phyloP scores from a whole-genome alignment of 2,113 vertebrate genomes.

The Neodon shergylaensis region DNA sequence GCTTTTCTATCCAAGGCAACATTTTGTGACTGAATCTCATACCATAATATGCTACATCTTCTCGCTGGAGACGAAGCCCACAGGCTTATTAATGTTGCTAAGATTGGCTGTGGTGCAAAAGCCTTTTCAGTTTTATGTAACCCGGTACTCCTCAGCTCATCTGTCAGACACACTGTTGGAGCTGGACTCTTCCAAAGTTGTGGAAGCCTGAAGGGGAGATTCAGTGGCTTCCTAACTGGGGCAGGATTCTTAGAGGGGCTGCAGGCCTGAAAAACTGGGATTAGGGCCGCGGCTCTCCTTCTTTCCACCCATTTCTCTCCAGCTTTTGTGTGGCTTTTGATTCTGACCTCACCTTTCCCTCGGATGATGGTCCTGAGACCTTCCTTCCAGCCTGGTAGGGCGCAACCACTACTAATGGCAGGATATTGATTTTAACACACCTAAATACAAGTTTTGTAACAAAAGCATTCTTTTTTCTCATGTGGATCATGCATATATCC shows the following conservation, averaged over 20 bases:
- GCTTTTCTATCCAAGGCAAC: not conserved
- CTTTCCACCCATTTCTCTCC: not conserved
- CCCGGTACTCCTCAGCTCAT: not conserved
- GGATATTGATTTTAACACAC: not conserved
- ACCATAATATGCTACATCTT: not conserved
- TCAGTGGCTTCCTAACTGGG: not conserved
- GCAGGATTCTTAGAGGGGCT: slow-evolving; percentile 17
- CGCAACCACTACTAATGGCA: not conserved
- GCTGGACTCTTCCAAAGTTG: slow-evolving; percentile 27
- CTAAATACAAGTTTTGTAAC: not conserved
- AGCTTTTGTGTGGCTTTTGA: not conserved
- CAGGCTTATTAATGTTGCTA: not conserved
- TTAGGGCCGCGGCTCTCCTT: not conserved
- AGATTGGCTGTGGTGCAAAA: not conserved
- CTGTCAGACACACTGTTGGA: not conserved
- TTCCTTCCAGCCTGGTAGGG: not conserved
- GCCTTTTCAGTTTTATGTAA: slow-evolving; percentile 1
- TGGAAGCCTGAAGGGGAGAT: not conserved
- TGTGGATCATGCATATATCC: not conserved
- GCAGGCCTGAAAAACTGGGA: not conserved
- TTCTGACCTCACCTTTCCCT: not conserved
- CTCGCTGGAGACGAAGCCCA: not conserved
- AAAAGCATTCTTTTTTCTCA: not conserved
- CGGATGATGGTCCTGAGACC: not conserved
- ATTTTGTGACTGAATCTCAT: slow-evolving; percentile 10